Evolutionary conservation across 2,888 invertebrate genomes (phyloP).

Genomic region (Esperia sulphurella): DNA sequence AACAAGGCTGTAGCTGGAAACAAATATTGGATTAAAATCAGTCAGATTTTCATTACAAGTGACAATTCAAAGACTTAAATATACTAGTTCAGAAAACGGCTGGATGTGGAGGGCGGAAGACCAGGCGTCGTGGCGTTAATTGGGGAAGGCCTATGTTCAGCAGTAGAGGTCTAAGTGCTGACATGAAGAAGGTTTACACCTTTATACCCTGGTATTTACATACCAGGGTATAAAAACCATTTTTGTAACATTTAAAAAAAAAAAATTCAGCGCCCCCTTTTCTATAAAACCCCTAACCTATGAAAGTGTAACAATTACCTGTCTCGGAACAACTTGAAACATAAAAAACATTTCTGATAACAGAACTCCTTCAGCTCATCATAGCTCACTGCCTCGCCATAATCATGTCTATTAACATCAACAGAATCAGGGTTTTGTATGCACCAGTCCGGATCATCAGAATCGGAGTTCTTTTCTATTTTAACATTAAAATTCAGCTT

Average conservation of each 20-base stretch:
- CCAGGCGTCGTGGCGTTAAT: too few species aligned
- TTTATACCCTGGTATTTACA: not conserved
- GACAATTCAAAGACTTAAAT: too few species aligned
- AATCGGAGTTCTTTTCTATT: not conserved
- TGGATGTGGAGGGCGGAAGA: too few species aligned
- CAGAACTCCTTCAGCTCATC: too few species aligned
- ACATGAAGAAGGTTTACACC: too few species aligned
- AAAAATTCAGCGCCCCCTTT: too few species aligned
- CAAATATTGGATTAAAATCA: not conserved
- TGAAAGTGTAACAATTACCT: not conserved
- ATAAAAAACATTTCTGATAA: not conserved
- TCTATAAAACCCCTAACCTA: too few species aligned
- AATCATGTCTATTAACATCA: not conserved
- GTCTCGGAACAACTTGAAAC: not conserved
- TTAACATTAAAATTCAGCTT: not conserved
- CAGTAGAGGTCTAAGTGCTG: too few species aligned
- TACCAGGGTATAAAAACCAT: not conserved
- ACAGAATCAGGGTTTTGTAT: not conserved
- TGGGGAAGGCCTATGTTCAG: too few species aligned
- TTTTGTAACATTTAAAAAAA: too few species aligned
- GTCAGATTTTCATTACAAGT: too few species aligned
- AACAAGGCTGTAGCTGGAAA: conserved; percentile 19
- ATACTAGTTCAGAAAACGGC: too few species aligned
- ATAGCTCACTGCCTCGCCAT: not conserved
- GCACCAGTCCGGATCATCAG: not conserved